Percentiles rank a stretch among this genome's conserved stretches.
These are phyloP conservation scores for Nycteola revayana DNA, from an alignment of 2,888 invertebrate species.

Conservation along the genomic window DNA sequence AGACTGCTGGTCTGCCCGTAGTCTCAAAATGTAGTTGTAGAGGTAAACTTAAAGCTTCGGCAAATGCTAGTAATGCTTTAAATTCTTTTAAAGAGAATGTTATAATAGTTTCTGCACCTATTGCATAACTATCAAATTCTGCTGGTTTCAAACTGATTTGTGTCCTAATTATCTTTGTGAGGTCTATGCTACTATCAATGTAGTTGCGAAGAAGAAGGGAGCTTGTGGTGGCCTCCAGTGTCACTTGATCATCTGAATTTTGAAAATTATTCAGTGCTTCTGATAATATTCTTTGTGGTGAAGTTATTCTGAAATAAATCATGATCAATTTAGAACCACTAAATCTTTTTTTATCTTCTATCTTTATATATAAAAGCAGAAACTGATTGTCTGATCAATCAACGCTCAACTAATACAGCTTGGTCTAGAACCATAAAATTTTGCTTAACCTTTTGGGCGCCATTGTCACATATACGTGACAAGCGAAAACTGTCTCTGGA, in stretches of 20 bases:
- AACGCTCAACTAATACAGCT: too few relatives aligned
- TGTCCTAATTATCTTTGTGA: constrained; percentile 88
- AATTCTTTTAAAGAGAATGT: constrained; percentile 95
- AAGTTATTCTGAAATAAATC: constrained; percentile 74
- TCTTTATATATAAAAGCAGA: too few relatives aligned
- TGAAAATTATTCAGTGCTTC: constrained; percentile 92
- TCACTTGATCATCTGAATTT: constrained; percentile 90
- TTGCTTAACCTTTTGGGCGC: too few relatives aligned
- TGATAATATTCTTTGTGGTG: constrained; percentile 84
- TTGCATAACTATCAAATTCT: constrained; percentile 87
- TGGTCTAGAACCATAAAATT: too few relatives aligned
- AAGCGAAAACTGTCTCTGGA: too few relatives aligned
- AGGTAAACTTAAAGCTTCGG: constrained; percentile 87
- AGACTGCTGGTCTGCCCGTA: constrained; percentile 89
- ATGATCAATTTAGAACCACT: not conserved
- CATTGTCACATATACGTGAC: too few relatives aligned
- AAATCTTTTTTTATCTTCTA: too few relatives aligned
- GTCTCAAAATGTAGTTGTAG: constrained; percentile 88
- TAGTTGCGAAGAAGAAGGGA: constrained; percentile 89
- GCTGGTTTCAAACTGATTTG: constrained; percentile 87
- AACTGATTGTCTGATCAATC: too few relatives aligned
- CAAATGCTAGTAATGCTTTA: constrained; percentile 89
- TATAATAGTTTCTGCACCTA: constrained; percentile 85
- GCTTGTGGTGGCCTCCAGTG: constrained; percentile 85
- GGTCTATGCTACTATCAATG: constrained; percentile 84